phyloP scores from a whole-genome alignment of 1,140 invertebrate species.

The Drosophila truncata region DNA sequence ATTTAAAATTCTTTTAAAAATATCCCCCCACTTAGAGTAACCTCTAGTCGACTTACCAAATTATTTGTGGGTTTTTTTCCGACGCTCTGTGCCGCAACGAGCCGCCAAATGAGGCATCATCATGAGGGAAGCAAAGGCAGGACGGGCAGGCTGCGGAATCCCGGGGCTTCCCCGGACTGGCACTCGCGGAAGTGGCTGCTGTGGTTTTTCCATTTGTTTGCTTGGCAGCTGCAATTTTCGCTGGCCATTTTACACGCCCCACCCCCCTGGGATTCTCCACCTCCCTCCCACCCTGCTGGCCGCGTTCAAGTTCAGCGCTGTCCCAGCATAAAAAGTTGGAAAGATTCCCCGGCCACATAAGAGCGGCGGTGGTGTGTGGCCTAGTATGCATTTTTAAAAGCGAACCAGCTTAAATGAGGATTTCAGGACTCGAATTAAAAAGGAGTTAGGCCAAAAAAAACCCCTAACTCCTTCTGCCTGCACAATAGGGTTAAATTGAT shows the following conservation, averaged over 20 bases:
- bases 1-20: not conserved
- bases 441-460: not conserved
- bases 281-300: too few species aligned
- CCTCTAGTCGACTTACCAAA: not conserved
- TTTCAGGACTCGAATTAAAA: conserved; percentile 19
- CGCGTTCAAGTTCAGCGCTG: conserved; percentile 36
- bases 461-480: not conserved
- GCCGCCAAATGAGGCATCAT: conserved; percentile 59
- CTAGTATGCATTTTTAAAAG: conserved; percentile 30
- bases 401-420: conserved; percentile 13
- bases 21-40: not conserved
- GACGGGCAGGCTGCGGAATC: conserved; percentile 10
- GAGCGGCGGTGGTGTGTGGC: conserved; percentile 12
- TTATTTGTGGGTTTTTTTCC: not conserved
- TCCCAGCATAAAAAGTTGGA: conserved; percentile 26
- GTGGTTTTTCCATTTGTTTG: conserved; percentile 76
- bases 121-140: conserved; percentile 9
- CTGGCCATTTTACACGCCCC: conserved; percentile 32
- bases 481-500: conserved; percentile 27
- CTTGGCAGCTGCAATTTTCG: conserved; percentile 59
- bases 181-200: conserved; percentile 75
- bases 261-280: not conserved
- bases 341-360: conserved; percentile 30
- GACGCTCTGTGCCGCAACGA: conserved; percentile 36
- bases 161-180: conserved; percentile 42